Base-by-base conservation (phyloP, 2,797 vertebrate species). In the Phylloscopus collybita region DNA sequence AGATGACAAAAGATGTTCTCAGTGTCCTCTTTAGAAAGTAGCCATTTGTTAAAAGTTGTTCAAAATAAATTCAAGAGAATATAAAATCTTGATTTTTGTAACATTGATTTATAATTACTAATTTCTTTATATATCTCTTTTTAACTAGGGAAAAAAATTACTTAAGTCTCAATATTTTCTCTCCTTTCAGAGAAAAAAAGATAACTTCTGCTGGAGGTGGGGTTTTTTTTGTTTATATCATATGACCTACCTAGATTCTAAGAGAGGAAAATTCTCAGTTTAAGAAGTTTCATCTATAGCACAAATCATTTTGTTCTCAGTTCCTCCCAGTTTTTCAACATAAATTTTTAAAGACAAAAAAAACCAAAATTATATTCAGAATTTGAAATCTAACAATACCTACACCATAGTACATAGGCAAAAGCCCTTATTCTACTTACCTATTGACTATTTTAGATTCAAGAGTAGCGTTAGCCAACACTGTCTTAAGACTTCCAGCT, bases 71-170 rank as follows among this genome's bases (percentile, higher is more conserved):
- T 44, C 12, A 51, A 20, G 47, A 49, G 66, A 66, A 54, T 38
- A 85, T 9, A 64, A 85, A 85, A 8, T 2, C 6, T 57, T 75
- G 7, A 67, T 38, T 60, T 56, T 44, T 3, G 3, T 72, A 80
- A 4, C 9, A 8, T 45, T 1, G 0, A 3, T 88, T 92, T 78
- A 20, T 32, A 50, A 14, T 1, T 5, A 47, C 14, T n/a, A 7
- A 29, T 67, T 54, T 67, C 4, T 60, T 75, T 20, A 47, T 13
- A 14, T 32, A 13, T 23, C 1, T 60, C 8, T 66, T n/a, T 69
- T 29, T 64, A 38, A 78, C 5, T 44, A 20, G 11, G 18, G 9
- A 10, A 51, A 76, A 76, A 34, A 61, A 66, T 14, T 10, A 16
- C 22, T 34, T 59, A n/a, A 22, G 6, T 66, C 7, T 54, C 36